phyloP scores from a whole-genome alignment of 2,113 vertebrate genomes.

The Cranoglanis bouderius region DNA sequence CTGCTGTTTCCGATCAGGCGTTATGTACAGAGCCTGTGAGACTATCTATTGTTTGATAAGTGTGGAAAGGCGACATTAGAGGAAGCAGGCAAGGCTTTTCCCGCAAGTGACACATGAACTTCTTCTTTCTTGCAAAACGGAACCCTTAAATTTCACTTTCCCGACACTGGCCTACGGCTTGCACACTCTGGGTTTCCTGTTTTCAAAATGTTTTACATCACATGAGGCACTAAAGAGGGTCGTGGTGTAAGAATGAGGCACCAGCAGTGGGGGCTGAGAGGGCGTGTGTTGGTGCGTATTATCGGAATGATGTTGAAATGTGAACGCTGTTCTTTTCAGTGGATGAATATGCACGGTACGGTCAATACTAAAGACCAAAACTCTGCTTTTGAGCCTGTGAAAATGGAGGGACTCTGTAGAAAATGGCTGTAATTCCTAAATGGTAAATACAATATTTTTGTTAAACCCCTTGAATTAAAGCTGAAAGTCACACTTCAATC shows the following conservation, averaged over 20 bases:
- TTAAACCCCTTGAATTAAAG: background rate
- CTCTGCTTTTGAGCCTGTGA: background rate
- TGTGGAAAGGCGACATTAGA: constrained; percentile 37
- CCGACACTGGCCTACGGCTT: constrained; percentile 39
- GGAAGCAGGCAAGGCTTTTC: constrained; percentile 51
- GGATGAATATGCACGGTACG: background rate
- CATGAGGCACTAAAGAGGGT: constrained; percentile 11
- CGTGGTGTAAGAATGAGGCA: constrained; percentile 3
- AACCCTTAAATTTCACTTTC: constrained; percentile 59
- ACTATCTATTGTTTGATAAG: constrained; percentile 43
- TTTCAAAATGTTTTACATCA: constrained; percentile 47
- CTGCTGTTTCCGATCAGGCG: constrained; percentile 6
- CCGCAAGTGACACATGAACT: constrained; percentile 51
- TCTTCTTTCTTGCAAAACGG: constrained; percentile 57
- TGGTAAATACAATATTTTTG: background rate
- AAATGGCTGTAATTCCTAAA: too few relatives aligned
- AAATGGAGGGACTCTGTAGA: background rate
- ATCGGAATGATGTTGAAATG: constrained; percentile 10
- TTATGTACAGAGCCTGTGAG: constrained; percentile 13
- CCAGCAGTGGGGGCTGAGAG: background rate
- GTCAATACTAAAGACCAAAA: background rate
- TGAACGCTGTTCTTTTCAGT: background rate
- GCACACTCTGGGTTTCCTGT: constrained; percentile 54
- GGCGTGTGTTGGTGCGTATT: background rate
- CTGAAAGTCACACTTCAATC: background rate